phyloP scores from a whole-genome alignment of 2,888 invertebrate species.

The Beris chalybata region DNA sequence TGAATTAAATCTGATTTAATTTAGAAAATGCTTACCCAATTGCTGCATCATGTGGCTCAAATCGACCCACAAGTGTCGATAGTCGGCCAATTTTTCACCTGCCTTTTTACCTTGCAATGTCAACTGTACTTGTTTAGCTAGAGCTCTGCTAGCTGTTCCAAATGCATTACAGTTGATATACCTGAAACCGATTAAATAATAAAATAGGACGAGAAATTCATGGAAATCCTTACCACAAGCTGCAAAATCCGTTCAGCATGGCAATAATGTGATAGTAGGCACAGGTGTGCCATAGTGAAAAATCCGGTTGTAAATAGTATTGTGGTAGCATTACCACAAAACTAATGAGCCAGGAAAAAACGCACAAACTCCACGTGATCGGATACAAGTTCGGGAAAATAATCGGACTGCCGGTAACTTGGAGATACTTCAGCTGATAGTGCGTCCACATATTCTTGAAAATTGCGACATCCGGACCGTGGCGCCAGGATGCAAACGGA shows the following conservation, averaged over 20 bases:
- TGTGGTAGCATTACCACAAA: conserved; percentile 69
- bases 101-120: conserved; percentile 67
- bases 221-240: conserved; percentile 62
- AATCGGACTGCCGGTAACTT: conserved; percentile 61
- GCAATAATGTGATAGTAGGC: conserved; percentile 75
- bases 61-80: conserved; percentile 71
- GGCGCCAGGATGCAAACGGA: conserved; percentile 71
- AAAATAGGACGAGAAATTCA: neutral
- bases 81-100: conserved; percentile 66
- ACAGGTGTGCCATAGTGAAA: conserved; percentile 71
- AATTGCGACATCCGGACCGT: conserved; percentile 70
- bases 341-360: conserved; percentile 68
- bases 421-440: conserved; percentile 64
- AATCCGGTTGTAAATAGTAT: conserved; percentile 71
- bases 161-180: conserved; percentile 68
- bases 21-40: conserved; percentile 56
- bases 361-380: conserved; percentile 66
- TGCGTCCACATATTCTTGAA: conserved; percentile 80
- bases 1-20: no score
- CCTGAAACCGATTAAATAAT: conserved; percentile 48
- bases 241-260: conserved; percentile 73
- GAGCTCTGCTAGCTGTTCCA: conserved; percentile 66
- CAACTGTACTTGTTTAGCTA: conserved; percentile 65
- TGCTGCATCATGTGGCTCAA: conserved; percentile 79
- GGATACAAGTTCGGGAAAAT: conserved; percentile 66